Evolutionary conservation across 2,888 invertebrate genomes (phyloP), one percentile per base, ranked within the genome.

Genomic region (Idaea straminata): DNA sequence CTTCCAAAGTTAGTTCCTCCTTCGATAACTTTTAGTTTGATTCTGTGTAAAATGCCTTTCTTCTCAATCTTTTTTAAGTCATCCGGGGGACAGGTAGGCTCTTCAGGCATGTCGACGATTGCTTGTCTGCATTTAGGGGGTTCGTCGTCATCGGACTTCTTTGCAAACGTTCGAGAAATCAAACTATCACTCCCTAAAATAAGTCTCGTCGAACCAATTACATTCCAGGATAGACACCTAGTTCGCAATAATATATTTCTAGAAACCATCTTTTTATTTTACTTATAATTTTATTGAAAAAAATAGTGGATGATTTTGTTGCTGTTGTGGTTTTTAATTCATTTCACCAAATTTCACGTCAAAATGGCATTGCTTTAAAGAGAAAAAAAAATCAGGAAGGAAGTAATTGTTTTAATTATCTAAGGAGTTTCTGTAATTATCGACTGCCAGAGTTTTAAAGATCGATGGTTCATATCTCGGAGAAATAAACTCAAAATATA

Each of bases 1-100:
- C 92, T 89, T 72, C 91, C 91, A 79, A 92, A 92, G 70, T 92
- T 92, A 1, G 89, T 85, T 64, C 92, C 91, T 25, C 92, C 92
- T 72, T 92, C 89, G 34, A 88, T 76, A 7, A 92, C 74, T 73
- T 73, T 87, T 63, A 92, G 67, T 74, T 90, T 91, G 35, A 92
- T 90, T 71, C 73, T 86, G 68, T 89, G 90, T 7, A 92, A 72
- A 59, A 92, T 86, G 0, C 89, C 85, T 60, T 75, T 67, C 64
- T 86, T 87, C 5, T 83, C 78, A 59, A 77, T 59, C 3, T 85
- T 83, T 67, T 89, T 89, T 1, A 77, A 67, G 0, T 82, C 81
- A 65, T 89, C 87, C 0, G 70, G 73, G 4, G 47, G 47, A 47
- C 47, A 47, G 6, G 10, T 47, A 47, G 47, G 47, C 5, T 82